These are phyloP conservation scores for Drosophila bocqueti DNA, from an alignment of 1,140 invertebrate genomes.

Conservation along the genomic window DNA sequence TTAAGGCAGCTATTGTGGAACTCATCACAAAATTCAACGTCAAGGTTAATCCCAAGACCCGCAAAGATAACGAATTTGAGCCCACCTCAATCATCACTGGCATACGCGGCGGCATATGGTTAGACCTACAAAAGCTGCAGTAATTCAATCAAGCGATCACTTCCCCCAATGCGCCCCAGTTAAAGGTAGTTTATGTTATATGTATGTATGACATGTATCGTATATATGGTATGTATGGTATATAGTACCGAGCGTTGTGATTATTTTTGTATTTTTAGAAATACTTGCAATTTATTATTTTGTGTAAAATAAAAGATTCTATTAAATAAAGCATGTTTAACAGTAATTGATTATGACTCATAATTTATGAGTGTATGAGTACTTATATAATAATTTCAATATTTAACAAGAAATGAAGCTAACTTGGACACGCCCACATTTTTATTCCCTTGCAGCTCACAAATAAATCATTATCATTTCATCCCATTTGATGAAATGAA, in stretches of 20 bases:
- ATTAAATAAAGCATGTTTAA: background rate
- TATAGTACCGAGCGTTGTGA: background rate
- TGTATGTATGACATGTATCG: too few relatives aligned
- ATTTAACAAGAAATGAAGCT: too few relatives aligned
- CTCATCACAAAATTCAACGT: conserved; percentile 69
- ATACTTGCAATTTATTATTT: background rate
- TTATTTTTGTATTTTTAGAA: background rate
- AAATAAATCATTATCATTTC: too few relatives aligned
- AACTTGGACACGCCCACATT: too few relatives aligned
- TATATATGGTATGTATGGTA: background rate
- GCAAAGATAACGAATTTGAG: conserved; percentile 63
- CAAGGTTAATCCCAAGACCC: conserved; percentile 67
- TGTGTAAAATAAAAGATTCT: background rate
- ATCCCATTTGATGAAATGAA: too few relatives aligned
- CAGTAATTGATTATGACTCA: background rate
- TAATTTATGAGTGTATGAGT: too few relatives aligned
- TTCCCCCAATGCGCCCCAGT: background rate
- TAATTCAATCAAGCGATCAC: conserved; percentile 6
- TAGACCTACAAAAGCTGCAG: conserved; percentile 55
- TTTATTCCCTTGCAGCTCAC: too few relatives aligned
- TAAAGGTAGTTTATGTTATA: background rate
- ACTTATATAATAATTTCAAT: too few relatives aligned
- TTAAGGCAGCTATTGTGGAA: conserved; percentile 74
- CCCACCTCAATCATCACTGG: conserved; percentile 28
- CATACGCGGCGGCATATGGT: conserved; percentile 65